These are phyloP conservation scores for Phoenoteleia sp. DNA, from an alignment of 2,888 invertebrate genomes.

Conservation along the genomic window DNA sequence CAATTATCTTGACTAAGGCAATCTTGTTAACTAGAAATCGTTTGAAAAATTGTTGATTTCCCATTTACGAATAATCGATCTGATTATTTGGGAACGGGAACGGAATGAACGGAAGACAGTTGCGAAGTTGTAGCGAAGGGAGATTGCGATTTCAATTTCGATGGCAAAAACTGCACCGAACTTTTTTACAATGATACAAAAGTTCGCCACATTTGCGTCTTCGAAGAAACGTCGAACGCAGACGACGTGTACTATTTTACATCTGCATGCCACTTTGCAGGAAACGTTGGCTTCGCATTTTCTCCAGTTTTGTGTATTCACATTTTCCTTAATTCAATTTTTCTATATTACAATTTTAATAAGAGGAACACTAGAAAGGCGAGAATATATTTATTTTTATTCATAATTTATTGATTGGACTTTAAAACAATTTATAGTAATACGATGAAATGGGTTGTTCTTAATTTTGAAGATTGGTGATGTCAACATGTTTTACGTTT, in stretches of 20 bases:
- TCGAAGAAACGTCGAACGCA: constrained; percentile 49
- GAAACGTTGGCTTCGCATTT: constrained; percentile 12
- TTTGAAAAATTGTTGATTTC: neutral
- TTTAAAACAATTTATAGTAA: no score
- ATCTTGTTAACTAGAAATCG: no score
- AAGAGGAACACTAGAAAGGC: no score
- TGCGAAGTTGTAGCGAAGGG: constrained; percentile 62
- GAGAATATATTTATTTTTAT: no score
- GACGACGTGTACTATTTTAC: constrained; percentile 54
- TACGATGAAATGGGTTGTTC: no score
- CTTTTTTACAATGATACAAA: constrained; percentile 62
- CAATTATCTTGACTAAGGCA: no score
- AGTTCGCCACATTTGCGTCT: constrained; percentile 57
- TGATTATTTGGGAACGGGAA: constrained; percentile 48
- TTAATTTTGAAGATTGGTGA: no score
- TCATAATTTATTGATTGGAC: no score
- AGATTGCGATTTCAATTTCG: constrained; percentile 71
- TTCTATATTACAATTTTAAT: no score
- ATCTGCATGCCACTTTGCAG: constrained; percentile 47
- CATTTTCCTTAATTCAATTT: neutral
- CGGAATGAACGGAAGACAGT: constrained; percentile 28
- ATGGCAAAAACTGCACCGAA: constrained; percentile 57
- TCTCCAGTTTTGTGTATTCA: constrained; percentile 14
- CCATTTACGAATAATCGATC: constrained; percentile 26
- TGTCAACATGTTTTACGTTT: no score